Percentiles rank a stretch among this genome's conserved stretches.
phyloP scores from a whole-genome alignment of 37 sponge, comb jelly and placozoan species.

The Haliclona indistincta region DNA sequence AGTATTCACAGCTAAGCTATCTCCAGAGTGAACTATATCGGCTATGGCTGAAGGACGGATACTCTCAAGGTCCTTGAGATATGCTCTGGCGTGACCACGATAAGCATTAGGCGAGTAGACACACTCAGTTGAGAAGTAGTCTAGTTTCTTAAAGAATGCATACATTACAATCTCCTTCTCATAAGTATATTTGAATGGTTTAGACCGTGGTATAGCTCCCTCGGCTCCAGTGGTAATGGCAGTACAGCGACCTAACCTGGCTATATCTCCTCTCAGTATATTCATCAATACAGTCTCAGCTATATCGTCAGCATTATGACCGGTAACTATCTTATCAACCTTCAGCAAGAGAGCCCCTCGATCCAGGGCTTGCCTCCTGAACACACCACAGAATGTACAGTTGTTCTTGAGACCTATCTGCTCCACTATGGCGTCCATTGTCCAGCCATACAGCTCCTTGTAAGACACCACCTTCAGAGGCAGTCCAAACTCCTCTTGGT shows the following conservation, averaged over 20 bases:
- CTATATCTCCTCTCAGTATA: conserved; percentile 94
- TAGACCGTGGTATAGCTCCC: conserved; percentile 87
- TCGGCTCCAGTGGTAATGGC: conserved; percentile 91
- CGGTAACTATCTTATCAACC: conserved; percentile 95
- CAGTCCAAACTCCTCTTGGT: conserved; percentile 79
- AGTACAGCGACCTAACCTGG: conserved; percentile 86
- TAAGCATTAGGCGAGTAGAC: conserved; percentile 99
- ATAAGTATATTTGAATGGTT: conserved; percentile 98
- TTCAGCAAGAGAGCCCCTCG: conserved; percentile 86
- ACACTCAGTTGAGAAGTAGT: conserved; percentile 99
- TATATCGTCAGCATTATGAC: conserved; percentile 99
- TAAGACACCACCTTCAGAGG: conserved; percentile 96
- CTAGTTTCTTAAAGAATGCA: conserved; percentile 95
- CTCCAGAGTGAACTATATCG: conserved; percentile 95
- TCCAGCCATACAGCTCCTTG: conserved; percentile 98
- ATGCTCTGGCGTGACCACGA: conserved; percentile 90
- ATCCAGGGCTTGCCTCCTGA: conserved; percentile 96
- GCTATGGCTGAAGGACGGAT: conserved; percentile 84
- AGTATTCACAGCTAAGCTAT: conserved; percentile 72
- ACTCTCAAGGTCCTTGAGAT: conserved; percentile 90
- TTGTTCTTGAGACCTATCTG: conserved; percentile 94
- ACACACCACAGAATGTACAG: conserved; percentile 99
- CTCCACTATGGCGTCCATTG: conserved; percentile 97
- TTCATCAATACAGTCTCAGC: conserved; percentile 99
- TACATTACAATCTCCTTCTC: conserved; percentile 99